Base-by-base conservation (phyloP, 2,113 vertebrate genomes). In the Xenopus laevis region DNA sequence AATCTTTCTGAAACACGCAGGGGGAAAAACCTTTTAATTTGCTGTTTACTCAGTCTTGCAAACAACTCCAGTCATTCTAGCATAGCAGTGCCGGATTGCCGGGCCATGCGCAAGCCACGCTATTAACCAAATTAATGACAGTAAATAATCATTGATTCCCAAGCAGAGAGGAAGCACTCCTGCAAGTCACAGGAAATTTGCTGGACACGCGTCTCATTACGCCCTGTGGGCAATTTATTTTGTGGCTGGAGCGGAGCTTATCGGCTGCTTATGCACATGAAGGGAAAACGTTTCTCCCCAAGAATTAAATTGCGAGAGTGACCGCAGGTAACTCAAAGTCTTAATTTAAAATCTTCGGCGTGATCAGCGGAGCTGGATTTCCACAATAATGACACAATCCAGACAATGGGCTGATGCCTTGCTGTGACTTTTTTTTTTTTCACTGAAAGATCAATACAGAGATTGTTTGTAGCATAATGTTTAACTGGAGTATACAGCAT, bases 151-250 rank as follows among this genome's bases (percentile, higher is more conserved):
- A 86, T 79, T 40, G 63, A 82, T 81, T 79, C 78, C 78, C 80
- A 78, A 79, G 77, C 83, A 71, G 81, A 4, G 30, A 50, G 71
- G 78, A 72, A 81, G 64, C 71, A 68, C 58, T 84, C 80, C 80
- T 17, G 52, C 79, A 83, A 84, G 81, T 82, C 84, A 86, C 79
- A 55, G 82, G 83, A 83, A 83, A 82, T 85, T 86, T 85, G 82
- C 83, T 78, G 82, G 87, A 87, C 75, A 52, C 40, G 86, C 79
- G 84, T 85, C 87, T 92, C 86, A 87, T 90, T 90, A 90, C 75
- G 78, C 80, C 81, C 79, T 84, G 82, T 20, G 81, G 87, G 85
- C 83, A 90, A 91, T 91, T 90, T 90, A 89, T 90, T 91, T 86
- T 82, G 84, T 78, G 73, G 88, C 71, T 88, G 87, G 87, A 89